phyloP scores from a whole-genome alignment of 2,888 invertebrate genomes.

The Protula sp. region DNA sequence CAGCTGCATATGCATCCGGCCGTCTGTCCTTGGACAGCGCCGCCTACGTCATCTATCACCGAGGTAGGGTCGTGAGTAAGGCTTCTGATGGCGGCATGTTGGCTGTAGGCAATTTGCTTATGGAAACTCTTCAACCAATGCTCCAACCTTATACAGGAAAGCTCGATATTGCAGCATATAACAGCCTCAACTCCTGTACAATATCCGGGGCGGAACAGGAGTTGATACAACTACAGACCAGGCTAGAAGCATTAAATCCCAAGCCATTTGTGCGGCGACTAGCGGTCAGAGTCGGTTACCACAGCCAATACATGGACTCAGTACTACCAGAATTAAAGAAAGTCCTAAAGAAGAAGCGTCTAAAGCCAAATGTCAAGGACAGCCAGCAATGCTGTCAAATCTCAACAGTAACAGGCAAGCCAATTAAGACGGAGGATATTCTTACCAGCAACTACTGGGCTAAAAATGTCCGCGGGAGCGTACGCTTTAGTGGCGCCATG shows the following conservation, averaged over 20 bases:
- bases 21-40: slow-evolving; percentile 25
- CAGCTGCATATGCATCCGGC: slow-evolving; percentile 29
- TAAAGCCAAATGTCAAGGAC: slow-evolving; percentile 1
- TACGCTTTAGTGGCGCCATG: slow-evolving; percentile 25
- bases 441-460: slow-evolving; percentile 30
- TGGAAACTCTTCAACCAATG: slow-evolving; percentile 6
- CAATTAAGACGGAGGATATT: slow-evolving; percentile 9
- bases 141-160: not conserved
- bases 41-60: slow-evolving; percentile 30
- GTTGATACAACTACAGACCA: slow-evolving; percentile 19
- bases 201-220: slow-evolving; percentile 25
- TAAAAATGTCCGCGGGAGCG: slow-evolving; percentile 31
- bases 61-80: slow-evolving; percentile 24
- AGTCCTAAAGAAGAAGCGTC: slow-evolving; percentile 16
- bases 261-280: slow-evolving; percentile 19
- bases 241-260: slow-evolving; percentile 7
- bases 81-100: slow-evolving; percentile 30
- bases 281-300: slow-evolving; percentile 32
- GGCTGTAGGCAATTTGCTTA: slow-evolving; percentile 24
- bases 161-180: slow-evolving; percentile 25
- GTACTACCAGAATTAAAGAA: slow-evolving; percentile 20
- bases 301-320: slow-evolving; percentile 27
- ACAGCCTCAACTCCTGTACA: slow-evolving; percentile 23
- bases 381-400: slow-evolving; percentile 13
- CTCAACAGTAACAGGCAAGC: slow-evolving; percentile 23